Evolutionary conservation across 2,797 vertebrate species (phyloP), one percentile per base, ranked within the genome.

Genomic region (Rhodeus uyekii): DNA sequence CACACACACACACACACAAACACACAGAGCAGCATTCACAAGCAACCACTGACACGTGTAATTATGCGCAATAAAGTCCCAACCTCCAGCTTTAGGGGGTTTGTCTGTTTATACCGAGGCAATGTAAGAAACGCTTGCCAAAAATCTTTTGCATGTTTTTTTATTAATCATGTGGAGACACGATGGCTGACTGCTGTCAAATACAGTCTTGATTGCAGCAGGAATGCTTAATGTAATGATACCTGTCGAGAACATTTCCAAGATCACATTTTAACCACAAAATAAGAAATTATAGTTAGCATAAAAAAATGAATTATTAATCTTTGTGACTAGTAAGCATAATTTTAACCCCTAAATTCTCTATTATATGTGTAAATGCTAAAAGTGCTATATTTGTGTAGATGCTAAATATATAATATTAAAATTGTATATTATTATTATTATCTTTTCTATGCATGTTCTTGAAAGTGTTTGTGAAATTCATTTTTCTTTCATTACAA

Each of bases 41-140:
- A 2, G 29, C 74, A 71, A 77, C 53, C 74, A 78, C 55, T 78
- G 42, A 72, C 48, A 77, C 14, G 55, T 77, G 67, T 34, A 72
- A 48, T 77, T 77, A 71, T 63, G 75, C 12, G 22, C 63, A 69
- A 19, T 69, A 29, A n/a, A 74, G 19, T 65, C 71, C 60, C 48
- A 55, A 53, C 48, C 72, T 80, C 78, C 14, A 80, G 42, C 55
- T 72, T 72, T 72, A 38, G 6, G 32, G 22, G 39, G 36, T 61
- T 61, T 39, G 18, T 39, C 69, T 81, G 46, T 73, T 74, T 64
- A 74, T 53, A 64, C n/a, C 14, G 16, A 19, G 18, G n/a, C 22
- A 48, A 19, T 72, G 29, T 67, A 68, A 55, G 16, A 67, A 22
- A 53, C 5, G n/a, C 24, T 29, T 19, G 55, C 38, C 73, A 42